These are phyloP conservation scores for Intellagama lesueurii DNA, from an alignment of 2,797 vertebrate genomes.

Conservation along the genomic window DNA sequence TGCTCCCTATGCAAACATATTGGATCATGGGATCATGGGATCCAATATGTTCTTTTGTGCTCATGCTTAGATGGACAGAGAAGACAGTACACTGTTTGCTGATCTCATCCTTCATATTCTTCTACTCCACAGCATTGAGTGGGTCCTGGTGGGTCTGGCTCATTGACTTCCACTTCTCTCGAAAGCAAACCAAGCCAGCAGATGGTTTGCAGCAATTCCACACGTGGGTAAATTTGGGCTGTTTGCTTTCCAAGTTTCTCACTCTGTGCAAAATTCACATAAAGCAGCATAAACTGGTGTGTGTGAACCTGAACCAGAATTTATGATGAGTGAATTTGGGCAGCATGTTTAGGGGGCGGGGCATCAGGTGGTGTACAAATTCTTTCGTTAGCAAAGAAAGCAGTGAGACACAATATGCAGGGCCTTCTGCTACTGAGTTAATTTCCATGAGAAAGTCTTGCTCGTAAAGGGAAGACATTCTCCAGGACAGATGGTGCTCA, in stretches of 20 bases:
- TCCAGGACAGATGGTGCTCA: conserved; percentile 75
- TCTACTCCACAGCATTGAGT: conserved; percentile 52
- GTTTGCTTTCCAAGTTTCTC: conserved; percentile 17
- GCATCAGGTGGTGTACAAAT: too few species aligned
- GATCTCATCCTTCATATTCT: background rate
- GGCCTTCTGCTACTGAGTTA: conserved; percentile 71
- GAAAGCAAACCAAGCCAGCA: conserved; percentile 13
- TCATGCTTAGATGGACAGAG: too few species aligned
- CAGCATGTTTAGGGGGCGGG: conserved; percentile 62
- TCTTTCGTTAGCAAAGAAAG: conserved; percentile 57
- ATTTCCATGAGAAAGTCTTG: conserved; percentile 65
- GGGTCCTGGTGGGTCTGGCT: conserved; percentile 38
- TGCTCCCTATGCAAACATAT: too few species aligned
- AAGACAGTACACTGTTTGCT: too few species aligned
- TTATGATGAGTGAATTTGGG: background rate
- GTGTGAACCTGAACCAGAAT: conserved; percentile 49
- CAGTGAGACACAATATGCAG: conserved; percentile 62
- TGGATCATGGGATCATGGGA: too few species aligned
- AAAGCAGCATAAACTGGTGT: conserved; percentile 61
- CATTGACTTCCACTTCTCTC: conserved; percentile 16
- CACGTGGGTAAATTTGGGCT: conserved; percentile 40
- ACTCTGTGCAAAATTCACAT: conserved; percentile 3
- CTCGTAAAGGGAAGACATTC: conserved; percentile 71
- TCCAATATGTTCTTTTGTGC: too few species aligned
- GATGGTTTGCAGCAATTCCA: conserved; percentile 7